phyloP scores from a whole-genome alignment of 30 jellyfish, hydroid and myxozoan genomes.

The Aurelia aurita region DNA sequence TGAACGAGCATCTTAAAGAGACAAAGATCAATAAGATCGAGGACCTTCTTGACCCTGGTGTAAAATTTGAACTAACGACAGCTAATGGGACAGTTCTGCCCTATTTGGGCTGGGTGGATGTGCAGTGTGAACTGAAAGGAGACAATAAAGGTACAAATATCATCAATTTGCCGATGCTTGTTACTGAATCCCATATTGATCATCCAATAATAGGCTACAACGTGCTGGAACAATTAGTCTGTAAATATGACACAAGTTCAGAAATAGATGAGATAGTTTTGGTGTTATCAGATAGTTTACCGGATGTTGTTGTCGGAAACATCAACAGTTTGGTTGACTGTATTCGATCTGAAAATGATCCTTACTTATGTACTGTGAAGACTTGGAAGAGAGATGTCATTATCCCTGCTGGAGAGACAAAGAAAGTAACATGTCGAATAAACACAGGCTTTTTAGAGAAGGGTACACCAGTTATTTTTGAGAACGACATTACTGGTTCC shows the following conservation, averaged over 20 bases:
- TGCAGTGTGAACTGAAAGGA: no score
- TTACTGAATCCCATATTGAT: conserved; percentile 11
- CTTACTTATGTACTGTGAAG: conserved; percentile 20
- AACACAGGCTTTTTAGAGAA: conserved; percentile 9
- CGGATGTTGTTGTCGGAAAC: neutral
- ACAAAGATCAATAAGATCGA: no score
- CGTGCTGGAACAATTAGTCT: conserved; percentile 10
- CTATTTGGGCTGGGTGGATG: no score
- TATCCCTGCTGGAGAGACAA: conserved; percentile 30
- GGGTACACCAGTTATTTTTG: conserved; percentile 21
- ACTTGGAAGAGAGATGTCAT: conserved; percentile 7
- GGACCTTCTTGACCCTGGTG: no score
- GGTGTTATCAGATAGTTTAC: conserved; percentile 29
- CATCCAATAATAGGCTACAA: conserved; percentile 28
- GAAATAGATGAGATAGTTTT: conserved; percentile 13
- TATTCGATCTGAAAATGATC: conserved; percentile 16
- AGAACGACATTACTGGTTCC: neutral
- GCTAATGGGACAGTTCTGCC: no score
- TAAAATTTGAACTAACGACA: no score
- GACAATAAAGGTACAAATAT: no score
- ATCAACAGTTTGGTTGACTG: neutral
- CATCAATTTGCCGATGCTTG: no score
- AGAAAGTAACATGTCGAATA: conserved; percentile 6
- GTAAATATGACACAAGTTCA: conserved; percentile 29
- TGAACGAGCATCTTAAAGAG: no score